A percentile compares a stretch with the other conserved stretches of the same genome.
These are phyloP conservation scores for Agrochola lota DNA, from an alignment of 2,888 invertebrate genomes.

Conservation along the genomic window DNA sequence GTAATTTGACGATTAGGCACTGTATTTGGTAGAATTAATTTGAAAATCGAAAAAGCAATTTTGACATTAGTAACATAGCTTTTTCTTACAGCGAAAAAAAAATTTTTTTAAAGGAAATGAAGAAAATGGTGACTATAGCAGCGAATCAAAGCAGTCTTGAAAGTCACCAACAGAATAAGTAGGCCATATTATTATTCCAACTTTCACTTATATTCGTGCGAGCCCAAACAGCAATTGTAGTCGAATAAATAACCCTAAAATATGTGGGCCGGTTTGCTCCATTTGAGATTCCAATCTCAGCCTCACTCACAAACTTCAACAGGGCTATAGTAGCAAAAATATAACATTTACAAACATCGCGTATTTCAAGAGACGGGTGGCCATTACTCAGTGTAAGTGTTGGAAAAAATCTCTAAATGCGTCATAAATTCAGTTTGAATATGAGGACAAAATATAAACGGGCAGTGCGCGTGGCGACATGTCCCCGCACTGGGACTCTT, in stretches of 20 bases:
- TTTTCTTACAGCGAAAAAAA: neutral
- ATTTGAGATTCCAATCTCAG: conserved; percentile 64
- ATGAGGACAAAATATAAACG: conserved; percentile 64
- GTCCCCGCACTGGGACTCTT: conserved; percentile 58
- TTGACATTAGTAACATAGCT: neutral
- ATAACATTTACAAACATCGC: conserved; percentile 45
- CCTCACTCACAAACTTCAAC: conserved; percentile 57
- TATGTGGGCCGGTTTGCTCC: conserved; percentile 56
- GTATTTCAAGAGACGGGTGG: conserved; percentile 42
- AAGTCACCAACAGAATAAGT: conserved; percentile 18
- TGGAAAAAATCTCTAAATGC: conserved; percentile 52
- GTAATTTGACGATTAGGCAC: conserved; percentile 26
- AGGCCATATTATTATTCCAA: conserved; percentile 25
- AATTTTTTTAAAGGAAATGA: too few relatives aligned
- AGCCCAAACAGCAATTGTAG: conserved; percentile 37
- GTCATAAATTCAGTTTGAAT: conserved; percentile 65
- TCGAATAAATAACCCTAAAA: conserved; percentile 61
- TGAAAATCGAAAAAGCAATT: conserved; percentile 16
- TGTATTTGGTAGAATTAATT: conserved; percentile 4
- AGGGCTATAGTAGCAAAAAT: conserved; percentile 48
- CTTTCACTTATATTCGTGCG: conserved; percentile 43
- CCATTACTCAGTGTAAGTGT: conserved; percentile 54
- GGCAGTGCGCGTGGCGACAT: conserved; percentile 57
- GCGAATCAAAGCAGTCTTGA: conserved; percentile 5
- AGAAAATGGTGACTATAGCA: neutral